A percentile compares a stretch with the other conserved stretches of the same genome.
These are phyloP conservation scores for Lepidocyrtoides sp. DNA, from an alignment of 2,888 invertebrate species.

Conservation along the genomic window DNA sequence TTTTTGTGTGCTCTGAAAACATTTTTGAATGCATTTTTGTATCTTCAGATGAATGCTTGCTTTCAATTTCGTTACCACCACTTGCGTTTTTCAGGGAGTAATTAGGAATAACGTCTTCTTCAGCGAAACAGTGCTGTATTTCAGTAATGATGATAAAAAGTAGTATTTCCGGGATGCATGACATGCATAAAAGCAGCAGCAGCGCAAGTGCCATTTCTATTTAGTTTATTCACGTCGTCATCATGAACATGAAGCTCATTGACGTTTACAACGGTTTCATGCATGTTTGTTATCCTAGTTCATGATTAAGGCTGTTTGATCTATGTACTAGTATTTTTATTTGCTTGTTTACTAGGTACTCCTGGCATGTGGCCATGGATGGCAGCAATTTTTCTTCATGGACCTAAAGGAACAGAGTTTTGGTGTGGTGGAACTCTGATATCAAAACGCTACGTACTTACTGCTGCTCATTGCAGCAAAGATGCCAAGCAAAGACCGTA, in stretches of 20 bases:
- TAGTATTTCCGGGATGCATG: constrained; percentile 65
- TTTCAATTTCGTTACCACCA: background rate
- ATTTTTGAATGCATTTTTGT: background rate
- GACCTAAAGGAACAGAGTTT: constrained; percentile 94
- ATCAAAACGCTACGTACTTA: constrained; percentile 92
- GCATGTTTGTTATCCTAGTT: constrained; percentile 59
- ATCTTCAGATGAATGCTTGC: background rate
- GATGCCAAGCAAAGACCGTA: constrained; percentile 96
- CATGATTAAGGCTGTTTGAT: constrained; percentile 43
- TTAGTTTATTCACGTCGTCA: constrained; percentile 30
- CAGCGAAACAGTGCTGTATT: background rate
- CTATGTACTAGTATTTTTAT: constrained; percentile 40
- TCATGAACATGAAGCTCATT: background rate
- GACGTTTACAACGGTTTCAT: constrained; percentile 23
- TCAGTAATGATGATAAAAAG: background rate
- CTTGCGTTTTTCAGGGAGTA: background rate
- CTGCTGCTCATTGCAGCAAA: constrained; percentile 97
- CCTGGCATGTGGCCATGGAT: constrained; percentile 77
- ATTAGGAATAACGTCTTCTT: background rate
- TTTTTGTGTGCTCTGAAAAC: background rate
- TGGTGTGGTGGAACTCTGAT: constrained; percentile 98
- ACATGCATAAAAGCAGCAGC: background rate
- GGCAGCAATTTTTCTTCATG: constrained; percentile 95
- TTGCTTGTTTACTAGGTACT: constrained; percentile 68
- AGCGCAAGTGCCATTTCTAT: background rate